A percentile compares a stretch with the other conserved stretches of the same genome.
Evolutionary conservation across 2,113 vertebrate genomes (phyloP).

Genomic region (Corynorhinus townsendii): DNA sequence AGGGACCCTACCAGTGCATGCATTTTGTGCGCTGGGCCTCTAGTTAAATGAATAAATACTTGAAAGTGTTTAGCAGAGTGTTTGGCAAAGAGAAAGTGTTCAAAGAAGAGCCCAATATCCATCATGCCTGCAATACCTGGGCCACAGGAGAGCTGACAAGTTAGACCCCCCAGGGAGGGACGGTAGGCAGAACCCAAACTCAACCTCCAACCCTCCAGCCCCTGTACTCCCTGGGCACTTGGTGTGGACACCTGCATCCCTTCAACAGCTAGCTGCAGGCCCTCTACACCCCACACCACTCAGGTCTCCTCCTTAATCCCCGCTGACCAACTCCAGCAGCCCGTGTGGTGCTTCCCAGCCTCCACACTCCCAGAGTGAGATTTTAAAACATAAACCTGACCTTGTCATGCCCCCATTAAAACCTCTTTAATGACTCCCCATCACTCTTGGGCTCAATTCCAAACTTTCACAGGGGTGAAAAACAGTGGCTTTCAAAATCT

Average conservation of each 20-base stretch:
- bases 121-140: not conserved
- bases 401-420: slow-evolving; percentile 54
- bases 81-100: not conserved
- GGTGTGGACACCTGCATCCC: rapidly evolving
- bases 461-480: slow-evolving; percentile 38
- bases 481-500: slow-evolving; percentile 52
- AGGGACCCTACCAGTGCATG: too few species aligned
- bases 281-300: not conserved
- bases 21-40: too few species aligned
- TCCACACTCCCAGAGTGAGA: not conserved
- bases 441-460: slow-evolving; percentile 46
- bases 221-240: not conserved
- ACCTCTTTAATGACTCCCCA: slow-evolving; percentile 61
- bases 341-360: not conserved
- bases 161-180: not conserved
- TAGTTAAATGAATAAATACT: not conserved
- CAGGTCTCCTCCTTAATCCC: not conserved
- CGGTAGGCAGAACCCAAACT: not conserved
- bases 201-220: not conserved
- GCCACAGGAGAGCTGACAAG: not conserved
- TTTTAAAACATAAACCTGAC: slow-evolving; percentile 51
- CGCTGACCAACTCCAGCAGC: not conserved
- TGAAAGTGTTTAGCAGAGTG: not conserved
- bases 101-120: not conserved
- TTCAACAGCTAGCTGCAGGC: not conserved